A percentile compares a stretch with the other conserved stretches of the same genome.
These are phyloP conservation scores for Malacoctenus gilli DNA, from an alignment of 2,797 vertebrate species.

Conservation along the genomic window DNA sequence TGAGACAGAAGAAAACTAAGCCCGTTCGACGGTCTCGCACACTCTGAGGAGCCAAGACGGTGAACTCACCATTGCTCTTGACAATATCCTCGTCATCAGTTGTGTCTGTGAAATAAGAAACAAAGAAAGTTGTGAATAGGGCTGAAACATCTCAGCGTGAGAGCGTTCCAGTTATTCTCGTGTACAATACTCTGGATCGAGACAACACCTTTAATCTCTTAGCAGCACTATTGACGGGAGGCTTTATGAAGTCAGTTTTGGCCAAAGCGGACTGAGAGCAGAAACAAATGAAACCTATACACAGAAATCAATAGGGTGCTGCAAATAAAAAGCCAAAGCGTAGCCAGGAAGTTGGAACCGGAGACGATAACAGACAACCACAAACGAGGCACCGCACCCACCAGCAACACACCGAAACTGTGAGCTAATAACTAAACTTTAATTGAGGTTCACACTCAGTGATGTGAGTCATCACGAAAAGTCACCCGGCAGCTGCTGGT, in stretches of 20 bases:
- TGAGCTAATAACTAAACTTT: constrained; percentile 16
- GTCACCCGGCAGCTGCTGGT: neutral
- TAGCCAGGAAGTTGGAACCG: neutral
- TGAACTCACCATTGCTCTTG: fast-evolving
- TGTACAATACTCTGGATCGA: constrained; percentile 13
- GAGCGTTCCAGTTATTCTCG: constrained; percentile 1
- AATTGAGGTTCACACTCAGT: constrained; percentile 20
- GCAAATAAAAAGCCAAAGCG: neutral
- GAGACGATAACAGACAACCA: constrained; percentile 1
- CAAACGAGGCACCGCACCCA: neutral
- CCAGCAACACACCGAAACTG: constrained; percentile 7
- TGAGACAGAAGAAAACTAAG: constrained; percentile 23
- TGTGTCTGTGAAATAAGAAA: constrained; percentile 34
- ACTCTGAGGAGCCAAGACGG: neutral
- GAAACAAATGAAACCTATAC: constrained; percentile 11
- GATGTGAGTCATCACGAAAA: neutral
- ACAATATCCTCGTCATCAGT: constrained; percentile 58
- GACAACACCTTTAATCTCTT: constrained; percentile 31
- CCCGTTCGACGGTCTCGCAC: constrained; percentile 2
- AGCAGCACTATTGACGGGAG: constrained; percentile 30
- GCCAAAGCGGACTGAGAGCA: constrained; percentile 8
- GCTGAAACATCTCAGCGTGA: constrained; percentile 2
- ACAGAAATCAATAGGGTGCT: constrained; percentile 38
- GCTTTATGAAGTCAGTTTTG: constrained; percentile 38
- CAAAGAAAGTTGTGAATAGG: constrained; percentile 10